Conservation (phyloP, 2,888 invertebrate species). For the Heliconius ethilla region DNA sequence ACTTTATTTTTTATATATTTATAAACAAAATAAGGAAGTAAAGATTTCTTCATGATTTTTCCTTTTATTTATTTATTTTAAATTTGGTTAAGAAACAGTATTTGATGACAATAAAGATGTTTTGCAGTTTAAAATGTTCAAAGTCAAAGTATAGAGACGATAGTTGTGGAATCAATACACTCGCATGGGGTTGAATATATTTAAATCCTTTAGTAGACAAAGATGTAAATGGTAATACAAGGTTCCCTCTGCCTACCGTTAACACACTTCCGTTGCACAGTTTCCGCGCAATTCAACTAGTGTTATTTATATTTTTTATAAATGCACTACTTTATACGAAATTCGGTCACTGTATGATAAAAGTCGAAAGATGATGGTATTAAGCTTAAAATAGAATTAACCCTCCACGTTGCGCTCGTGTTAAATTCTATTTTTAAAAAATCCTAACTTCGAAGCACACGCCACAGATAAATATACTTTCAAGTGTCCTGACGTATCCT, state of each 20-base stretch:
- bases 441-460: conserved; percentile 57
- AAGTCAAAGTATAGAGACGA: too few species aligned
- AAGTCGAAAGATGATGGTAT: conserved; percentile 42
- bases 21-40: conserved; percentile 13
- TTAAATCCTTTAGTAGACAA: too few species aligned
- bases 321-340: not conserved
- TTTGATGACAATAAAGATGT: too few species aligned
- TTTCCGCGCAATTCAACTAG: too few species aligned
- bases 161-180: too few species aligned
- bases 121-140: too few species aligned
- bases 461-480: conserved; percentile 58
- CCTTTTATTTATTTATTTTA: not conserved
- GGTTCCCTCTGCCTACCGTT: too few species aligned
- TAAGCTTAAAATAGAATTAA: conserved; percentile 65
- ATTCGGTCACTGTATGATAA: not conserved
- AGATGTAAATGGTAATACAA: too few species aligned
- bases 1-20: conserved; percentile 10
- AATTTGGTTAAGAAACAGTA: not conserved
- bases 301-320: too few species aligned
- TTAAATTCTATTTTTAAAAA: conserved; percentile 63
- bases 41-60: not conserved
- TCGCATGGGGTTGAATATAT: too few species aligned
- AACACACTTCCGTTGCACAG: too few species aligned
- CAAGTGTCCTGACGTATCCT: conserved; percentile 50
- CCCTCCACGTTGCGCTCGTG: conserved; percentile 68